Evolutionary conservation across 2,888 invertebrate genomes (phyloP), one percentile per base, ranked within the genome.

Genomic region (Neuroscelio doddi): DNA sequence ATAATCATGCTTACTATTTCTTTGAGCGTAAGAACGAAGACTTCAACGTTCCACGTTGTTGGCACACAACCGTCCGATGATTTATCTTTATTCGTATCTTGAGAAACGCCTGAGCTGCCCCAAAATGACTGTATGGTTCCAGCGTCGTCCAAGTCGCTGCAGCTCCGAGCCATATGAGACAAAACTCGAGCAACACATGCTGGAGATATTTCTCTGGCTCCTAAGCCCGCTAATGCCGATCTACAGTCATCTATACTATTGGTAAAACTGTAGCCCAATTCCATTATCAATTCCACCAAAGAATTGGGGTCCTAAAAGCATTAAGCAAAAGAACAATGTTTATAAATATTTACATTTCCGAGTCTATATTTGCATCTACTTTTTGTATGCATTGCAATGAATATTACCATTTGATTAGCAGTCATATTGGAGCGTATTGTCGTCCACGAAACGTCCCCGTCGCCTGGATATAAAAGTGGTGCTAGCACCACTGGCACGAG

Each of bases 191-290:
- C 96, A 42, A 97, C 93, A 76, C 93, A 91, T 61, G 91, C 87
- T 3, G 97, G 90, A 10, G 93, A 91, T 30, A 97, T 89, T 86
- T 94, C 96, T 64, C 93, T 88, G 10, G 90, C 91, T 12, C 93
- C 93, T 72, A 96, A 89, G 78, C 94, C 94, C 68, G 92, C 86
- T 83, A 98, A 87, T 78, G 92, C 92, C 80, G 90, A 91, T 74
- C 96, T 92, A 82, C 96, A 97, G 83, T 94, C 95, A 79, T 97
- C 96, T 39, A 95, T 88, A 15, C 91, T 91, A 50, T 90, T 86
- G 53, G 97, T 97, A 83, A 97, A 96, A 72, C 90, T 88, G 86
- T 95, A 96, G 51, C 98, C 96, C 80, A 97, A 90, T 86, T 98
- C 98, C 82, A 93, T 90, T 78, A 98, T 91, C 79, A 97, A 89